Evolutionary conservation across 1,140 invertebrate species (phyloP).

Genomic region (Marisa cornuarietis): DNA sequence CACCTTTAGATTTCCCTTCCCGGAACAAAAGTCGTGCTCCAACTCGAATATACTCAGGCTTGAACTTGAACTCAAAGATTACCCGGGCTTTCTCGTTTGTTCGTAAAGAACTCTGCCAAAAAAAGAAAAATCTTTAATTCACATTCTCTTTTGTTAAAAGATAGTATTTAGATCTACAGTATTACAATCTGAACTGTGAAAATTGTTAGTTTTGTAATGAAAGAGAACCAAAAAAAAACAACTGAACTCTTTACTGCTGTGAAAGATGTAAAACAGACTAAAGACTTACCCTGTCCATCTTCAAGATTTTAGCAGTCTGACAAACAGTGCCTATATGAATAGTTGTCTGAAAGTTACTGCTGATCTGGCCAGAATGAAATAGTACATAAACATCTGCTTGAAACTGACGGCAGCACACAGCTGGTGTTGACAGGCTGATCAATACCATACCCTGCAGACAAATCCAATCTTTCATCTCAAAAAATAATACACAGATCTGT

Average conservation of each 20-base stretch:
- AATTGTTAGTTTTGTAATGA: no score
- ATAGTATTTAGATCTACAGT: no score
- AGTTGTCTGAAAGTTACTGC: slow-evolving; percentile 90
- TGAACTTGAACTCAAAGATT: slow-evolving; percentile 86
- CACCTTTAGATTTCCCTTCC: slow-evolving; percentile 82
- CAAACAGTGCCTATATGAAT: slow-evolving; percentile 94
- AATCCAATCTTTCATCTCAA: not conserved
- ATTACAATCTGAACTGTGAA: no score
- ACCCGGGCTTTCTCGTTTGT: slow-evolving; percentile 88
- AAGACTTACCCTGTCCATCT: slow-evolving; percentile 60
- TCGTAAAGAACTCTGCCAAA: slow-evolving; percentile 67
- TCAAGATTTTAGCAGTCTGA: slow-evolving; percentile 83
- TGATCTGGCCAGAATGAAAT: slow-evolving; percentile 85
- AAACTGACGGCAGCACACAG: slow-evolving; percentile 58
- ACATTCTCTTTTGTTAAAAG: not conserved
- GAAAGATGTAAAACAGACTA: no score
- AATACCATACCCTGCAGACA: slow-evolving; percentile 65
- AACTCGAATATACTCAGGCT: slow-evolving; percentile 91
- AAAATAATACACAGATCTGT: no score
- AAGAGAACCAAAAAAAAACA: no score
- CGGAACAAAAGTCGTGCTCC: slow-evolving; percentile 88
- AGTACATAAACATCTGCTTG: slow-evolving; percentile 85
- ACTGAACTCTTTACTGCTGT: no score
- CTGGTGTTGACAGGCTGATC: slow-evolving; percentile 66
- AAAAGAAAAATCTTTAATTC: slow-evolving; percentile 14